A percentile compares a stretch with the other conserved stretches of the same genome.
These are phyloP conservation scores for Drosophila suboccidentalis DNA, from an alignment of 2,888 invertebrate genomes.

Conservation along the genomic window DNA sequence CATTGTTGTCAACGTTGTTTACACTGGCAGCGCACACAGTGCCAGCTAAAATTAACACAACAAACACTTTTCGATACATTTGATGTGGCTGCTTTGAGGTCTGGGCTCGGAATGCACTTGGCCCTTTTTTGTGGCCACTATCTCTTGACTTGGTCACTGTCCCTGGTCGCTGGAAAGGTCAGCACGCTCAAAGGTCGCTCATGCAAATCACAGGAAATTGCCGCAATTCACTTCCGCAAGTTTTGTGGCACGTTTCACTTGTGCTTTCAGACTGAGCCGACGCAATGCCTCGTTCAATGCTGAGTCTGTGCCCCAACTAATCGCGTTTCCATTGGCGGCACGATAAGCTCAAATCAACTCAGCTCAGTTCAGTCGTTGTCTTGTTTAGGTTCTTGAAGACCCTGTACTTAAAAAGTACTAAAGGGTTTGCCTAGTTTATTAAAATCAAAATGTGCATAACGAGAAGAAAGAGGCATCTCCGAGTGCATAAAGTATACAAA, in stretches of 20 bases:
- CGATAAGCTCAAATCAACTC: conserved; percentile 34
- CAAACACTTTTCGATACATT: conserved; percentile 39
- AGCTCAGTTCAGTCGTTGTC: conserved; percentile 9
- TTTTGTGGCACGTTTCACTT: conserved; percentile 40
- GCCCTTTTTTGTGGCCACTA: background rate
- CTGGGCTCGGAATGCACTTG: conserved; percentile 40
- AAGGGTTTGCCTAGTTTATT: background rate
- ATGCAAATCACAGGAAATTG: conserved; percentile 47
- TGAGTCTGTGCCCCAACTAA: conserved; percentile 56
- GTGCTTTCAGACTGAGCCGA: conserved; percentile 19
- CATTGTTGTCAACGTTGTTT: conserved; percentile 67
- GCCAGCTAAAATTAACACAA: conserved; percentile 26
- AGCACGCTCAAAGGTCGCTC: conserved; percentile 10
- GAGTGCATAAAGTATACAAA: too few relatives aligned
- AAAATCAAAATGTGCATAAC: too few relatives aligned
- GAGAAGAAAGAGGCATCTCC: too few relatives aligned
- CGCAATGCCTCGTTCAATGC: conserved; percentile 39
- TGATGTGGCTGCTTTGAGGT: conserved; percentile 31
- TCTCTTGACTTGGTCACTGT: conserved; percentile 8
- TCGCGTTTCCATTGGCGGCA: conserved; percentile 48
- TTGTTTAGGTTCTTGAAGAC: background rate
- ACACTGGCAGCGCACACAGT: conserved; percentile 12
- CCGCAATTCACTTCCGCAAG: conserved; percentile 42
- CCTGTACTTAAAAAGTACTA: background rate
- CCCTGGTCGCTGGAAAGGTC: conserved; percentile 41